Evolutionary conservation across 2,888 invertebrate species (phyloP), one percentile per base, ranked within the genome.

Genomic region (Drosophila infuscata): DNA sequence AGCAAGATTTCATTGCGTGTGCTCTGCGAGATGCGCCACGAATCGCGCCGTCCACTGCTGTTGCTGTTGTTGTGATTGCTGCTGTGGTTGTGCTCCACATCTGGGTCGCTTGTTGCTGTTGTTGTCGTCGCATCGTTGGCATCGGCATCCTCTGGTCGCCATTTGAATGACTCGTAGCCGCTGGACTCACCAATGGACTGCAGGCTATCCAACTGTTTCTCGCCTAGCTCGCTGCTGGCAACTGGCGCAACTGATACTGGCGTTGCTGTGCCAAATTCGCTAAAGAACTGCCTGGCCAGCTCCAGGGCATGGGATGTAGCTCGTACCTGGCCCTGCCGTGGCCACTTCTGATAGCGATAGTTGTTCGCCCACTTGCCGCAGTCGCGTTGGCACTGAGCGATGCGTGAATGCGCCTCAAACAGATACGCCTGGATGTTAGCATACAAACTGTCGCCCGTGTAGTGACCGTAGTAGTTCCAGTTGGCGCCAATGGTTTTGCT

Each of bases 381-480:
- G 0, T 97, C 97, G 36, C 95, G 93, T 49, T 95, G 95, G 89
- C 97, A 96, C 11, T 95, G 94, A 33, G 95, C 94, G 62, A 98
- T 96, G 91, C 96, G 96, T 89, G 95, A 95, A 76, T 97, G 95
- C 0, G 98, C 98, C 92, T 97, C 97, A 90, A 96, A 96, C 36
- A 99, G 94, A 93, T 98, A 98, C 0, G 97, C 96, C 93, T 97
- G 96, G 92, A 96, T 96, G 92, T 97, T 97, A 38, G 96, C 96
- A 91, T 96, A 96, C 72, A 97, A 92, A 67, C 96, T 96, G 77
- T 96, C 96, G 49, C 95, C 94, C 77, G 94, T 88, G 82, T 93
- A 91, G 30, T 94, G 81, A 6, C 94, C 94, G 76, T 94, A 94
- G 79, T 94, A 94, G 88, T 94, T 94, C 94, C 94, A 94, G 81